A percentile compares a stretch with the other conserved stretches of the same genome.
phyloP scores from a whole-genome alignment of 2,113 vertebrate species.

The Platichthys stellatus region DNA sequence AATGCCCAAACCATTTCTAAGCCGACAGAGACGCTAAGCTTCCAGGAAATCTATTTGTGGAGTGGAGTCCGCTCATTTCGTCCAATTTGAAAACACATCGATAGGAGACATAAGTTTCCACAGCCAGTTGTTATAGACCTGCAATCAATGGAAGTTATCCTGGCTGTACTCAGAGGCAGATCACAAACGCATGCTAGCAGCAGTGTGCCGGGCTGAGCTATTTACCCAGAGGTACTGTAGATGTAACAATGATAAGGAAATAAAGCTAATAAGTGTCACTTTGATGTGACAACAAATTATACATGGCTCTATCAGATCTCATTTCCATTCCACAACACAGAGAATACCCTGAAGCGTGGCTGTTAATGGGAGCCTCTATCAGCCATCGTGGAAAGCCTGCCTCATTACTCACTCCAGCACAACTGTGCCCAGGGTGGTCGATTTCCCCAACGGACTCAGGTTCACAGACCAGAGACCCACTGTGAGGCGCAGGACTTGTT shows the following conservation, averaged over 20 bases:
- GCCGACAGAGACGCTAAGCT: conserved; percentile 6
- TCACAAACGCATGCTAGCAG: conserved; percentile 49
- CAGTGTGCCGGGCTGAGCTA: conserved; percentile 40
- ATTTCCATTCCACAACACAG: conserved; percentile 77
- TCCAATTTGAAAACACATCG: conserved; percentile 53
- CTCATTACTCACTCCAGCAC: conserved; percentile 80
- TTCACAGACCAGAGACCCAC: conserved; percentile 71
- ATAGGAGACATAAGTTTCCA: conserved; percentile 38
- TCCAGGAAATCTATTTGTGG: conserved; percentile 51
- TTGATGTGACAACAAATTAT: conserved; percentile 82
- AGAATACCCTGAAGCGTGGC: conserved; percentile 79
- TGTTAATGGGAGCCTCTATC: conserved; percentile 80
- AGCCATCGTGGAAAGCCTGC: conserved; percentile 73
- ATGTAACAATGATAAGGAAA: conserved; percentile 76
- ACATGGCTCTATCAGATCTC: conserved; percentile 79
- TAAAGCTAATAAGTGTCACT: conserved; percentile 81
- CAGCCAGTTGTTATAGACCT: conserved; percentile 46
- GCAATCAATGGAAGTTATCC: conserved; percentile 53
- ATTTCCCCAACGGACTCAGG: conserved; percentile 70
- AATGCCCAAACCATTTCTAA: conserved; percentile 30
- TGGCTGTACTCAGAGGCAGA: conserved; percentile 29
- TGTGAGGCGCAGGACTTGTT: conserved; percentile 60
- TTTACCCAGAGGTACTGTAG: conserved; percentile 76
- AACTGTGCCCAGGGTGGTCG: conserved; percentile 77
- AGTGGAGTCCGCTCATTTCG: conserved; percentile 30